These are phyloP conservation scores for Beroe ovata DNA, from an alignment of 37 sponge, comb jelly and placozoan species.

Conservation along the genomic window DNA sequence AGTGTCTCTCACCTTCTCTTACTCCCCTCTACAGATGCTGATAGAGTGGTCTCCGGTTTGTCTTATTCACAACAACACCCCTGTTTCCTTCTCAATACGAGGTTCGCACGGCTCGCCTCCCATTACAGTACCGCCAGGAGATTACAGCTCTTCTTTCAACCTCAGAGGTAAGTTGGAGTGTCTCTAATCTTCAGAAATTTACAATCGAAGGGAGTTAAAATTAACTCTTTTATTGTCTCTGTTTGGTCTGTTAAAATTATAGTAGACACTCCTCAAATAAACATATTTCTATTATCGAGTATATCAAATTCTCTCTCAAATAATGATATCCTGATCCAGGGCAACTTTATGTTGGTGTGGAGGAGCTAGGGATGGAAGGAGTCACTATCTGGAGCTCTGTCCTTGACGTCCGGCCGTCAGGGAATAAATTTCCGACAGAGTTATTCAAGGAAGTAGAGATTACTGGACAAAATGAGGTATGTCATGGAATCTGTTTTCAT, in stretches of 20 bases:
- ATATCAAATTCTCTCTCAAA: neutral
- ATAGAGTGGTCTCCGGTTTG: conserved; percentile 49
- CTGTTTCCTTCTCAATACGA: neutral
- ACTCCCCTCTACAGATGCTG: neutral
- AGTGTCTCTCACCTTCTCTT: neutral
- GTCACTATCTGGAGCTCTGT: conserved; percentile 5
- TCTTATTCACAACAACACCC: conserved; percentile 37
- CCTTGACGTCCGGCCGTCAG: neutral
- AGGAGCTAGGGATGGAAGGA: conserved; percentile 23
- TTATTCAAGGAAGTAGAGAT: neutral
- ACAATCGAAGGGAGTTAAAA: no score
- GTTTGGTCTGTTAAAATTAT: no score
- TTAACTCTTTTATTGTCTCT: no score
- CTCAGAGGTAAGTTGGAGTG: neutral
- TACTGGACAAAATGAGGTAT: neutral
- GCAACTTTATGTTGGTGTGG: conserved; percentile 1
- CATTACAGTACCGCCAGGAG: neutral
- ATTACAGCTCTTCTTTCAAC: conserved; percentile 20
- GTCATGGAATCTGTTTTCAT: neutral
- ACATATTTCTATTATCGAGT: no score
- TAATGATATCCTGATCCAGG: neutral
- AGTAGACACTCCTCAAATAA: no score
- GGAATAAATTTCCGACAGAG: no score
- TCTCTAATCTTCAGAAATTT: no score
- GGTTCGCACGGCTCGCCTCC: neutral